phyloP scores from a whole-genome alignment of 2,113 vertebrate genomes.

The Equus przewalskii region DNA sequence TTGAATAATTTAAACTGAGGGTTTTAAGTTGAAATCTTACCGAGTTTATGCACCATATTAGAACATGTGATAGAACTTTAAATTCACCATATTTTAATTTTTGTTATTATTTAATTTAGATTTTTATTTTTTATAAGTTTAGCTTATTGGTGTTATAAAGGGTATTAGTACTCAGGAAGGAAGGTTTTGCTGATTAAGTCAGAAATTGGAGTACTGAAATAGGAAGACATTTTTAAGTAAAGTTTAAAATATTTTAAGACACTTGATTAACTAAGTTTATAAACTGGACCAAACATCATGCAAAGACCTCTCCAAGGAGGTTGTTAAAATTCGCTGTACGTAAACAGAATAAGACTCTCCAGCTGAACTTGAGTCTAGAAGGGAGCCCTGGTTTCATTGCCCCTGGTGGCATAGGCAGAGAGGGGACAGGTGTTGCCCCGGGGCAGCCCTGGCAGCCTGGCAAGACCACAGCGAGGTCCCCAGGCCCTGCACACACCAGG shows the following conservation, averaged over 20 bases:
- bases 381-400: neutral
- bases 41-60: neutral
- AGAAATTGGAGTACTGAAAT: neutral
- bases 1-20: neutral
- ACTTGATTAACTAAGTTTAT: slow-evolving; percentile 7
- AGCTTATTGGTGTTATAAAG: neutral
- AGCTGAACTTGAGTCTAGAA: neutral
- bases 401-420: neutral
- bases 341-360: neutral
- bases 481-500: neutral
- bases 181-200: neutral
- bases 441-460: neutral
- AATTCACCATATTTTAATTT: neutral
- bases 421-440: neutral
- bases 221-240: neutral
- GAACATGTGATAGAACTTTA: neutral
- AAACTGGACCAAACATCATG: neutral
- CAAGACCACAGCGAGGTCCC: neutral
- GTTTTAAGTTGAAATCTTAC: slow-evolving; percentile 4
- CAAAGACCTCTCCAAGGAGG: neutral
- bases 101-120: neutral
- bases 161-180: neutral
- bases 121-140: neutral
- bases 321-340: neutral
- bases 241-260: slow-evolving; percentile 1